A percentile compares a stretch with the other conserved stretches of the same genome.
Evolutionary conservation across 2,888 invertebrate species (phyloP).

Genomic region (Mellilla xanthometata): DNA sequence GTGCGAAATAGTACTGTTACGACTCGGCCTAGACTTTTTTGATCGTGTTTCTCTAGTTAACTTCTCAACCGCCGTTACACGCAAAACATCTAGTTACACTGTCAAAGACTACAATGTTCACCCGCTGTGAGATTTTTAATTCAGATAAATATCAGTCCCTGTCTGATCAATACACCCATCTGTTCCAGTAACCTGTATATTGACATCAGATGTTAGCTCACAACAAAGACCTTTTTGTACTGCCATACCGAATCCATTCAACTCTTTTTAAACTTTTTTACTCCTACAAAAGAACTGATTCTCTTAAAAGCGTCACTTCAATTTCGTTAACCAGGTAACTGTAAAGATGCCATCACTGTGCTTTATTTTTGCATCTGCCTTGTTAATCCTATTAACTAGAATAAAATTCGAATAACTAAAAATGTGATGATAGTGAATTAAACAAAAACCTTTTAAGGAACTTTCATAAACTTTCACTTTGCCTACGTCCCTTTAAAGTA

Average conservation of each 20-base stretch:
- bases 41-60: conserved; percentile 14
- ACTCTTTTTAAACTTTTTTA: conserved; percentile 39
- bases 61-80: conserved; percentile 16
- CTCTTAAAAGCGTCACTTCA: conserved; percentile 33
- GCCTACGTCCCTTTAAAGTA: conserved; percentile 18
- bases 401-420: conserved; percentile 1
- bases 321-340: conserved; percentile 39
- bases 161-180: conserved; percentile 51
- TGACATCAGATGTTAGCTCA: conserved; percentile 50
- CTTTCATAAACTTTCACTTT: conserved; percentile 24
- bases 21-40: neutral
- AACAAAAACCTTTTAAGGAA: conserved; percentile 11
- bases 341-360: conserved; percentile 24
- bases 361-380: conserved; percentile 27
- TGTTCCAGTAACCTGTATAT: conserved; percentile 66
- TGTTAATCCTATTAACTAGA: conserved; percentile 14
- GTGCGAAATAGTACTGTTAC: neutral
- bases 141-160: conserved; percentile 65
- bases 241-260: conserved; percentile 38
- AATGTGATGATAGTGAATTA: conserved; percentile 3
- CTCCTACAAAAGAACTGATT: conserved; percentile 36
- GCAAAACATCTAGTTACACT: conserved; percentile 30
- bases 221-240: conserved; percentile 58
- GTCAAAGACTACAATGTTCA: conserved; percentile 54
- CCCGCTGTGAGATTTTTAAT: conserved; percentile 71